Conservation (phyloP, 2,888 invertebrate species). For the Sinohyriopsis cumingii region DNA sequence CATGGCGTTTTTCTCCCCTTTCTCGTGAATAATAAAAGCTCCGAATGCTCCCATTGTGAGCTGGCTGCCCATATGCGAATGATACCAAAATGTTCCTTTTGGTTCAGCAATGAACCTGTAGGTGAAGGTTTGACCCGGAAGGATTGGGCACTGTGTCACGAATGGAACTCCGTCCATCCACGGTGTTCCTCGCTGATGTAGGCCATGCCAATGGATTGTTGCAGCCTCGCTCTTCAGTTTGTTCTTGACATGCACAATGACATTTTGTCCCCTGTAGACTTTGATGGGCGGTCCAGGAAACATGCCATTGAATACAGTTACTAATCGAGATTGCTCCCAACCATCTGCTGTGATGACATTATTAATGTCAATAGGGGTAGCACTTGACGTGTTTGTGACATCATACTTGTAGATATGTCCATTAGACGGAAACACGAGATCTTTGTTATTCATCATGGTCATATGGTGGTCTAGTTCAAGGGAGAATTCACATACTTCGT, state of each 20-base stretch:
- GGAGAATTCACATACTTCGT: slow-evolving; percentile 2
- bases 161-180: slow-evolving; percentile 62
- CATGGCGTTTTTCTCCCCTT: slow-evolving; percentile 3
- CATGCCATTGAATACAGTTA: slow-evolving; percentile 46
- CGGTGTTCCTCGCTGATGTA: slow-evolving; percentile 53
- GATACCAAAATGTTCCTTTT: slow-evolving; percentile 56
- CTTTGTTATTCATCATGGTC: slow-evolving; percentile 5
- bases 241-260: slow-evolving; percentile 56
- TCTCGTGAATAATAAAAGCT: slow-evolving; percentile 54
- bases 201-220: slow-evolving; percentile 66
- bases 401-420: slow-evolving; percentile 34
- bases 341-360: slow-evolving; percentile 54
- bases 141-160: slow-evolving; percentile 64
- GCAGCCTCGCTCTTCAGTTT: slow-evolving; percentile 41
- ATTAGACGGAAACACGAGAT: slow-evolving; percentile 6
- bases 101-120: slow-evolving; percentile 55
- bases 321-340: slow-evolving; percentile 21
- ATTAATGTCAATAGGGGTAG: slow-evolving; percentile 12
- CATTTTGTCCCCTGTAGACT: slow-evolving; percentile 57
- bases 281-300: slow-evolving; percentile 58
- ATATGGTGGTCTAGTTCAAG: not conserved
- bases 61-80: slow-evolving; percentile 53
- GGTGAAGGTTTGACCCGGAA: slow-evolving; percentile 55
- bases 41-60: slow-evolving; percentile 60
- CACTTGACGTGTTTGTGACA: slow-evolving; percentile 16